phyloP scores from a whole-genome alignment of 2,113 vertebrate genomes.

The Acrocephalus kingi region DNA sequence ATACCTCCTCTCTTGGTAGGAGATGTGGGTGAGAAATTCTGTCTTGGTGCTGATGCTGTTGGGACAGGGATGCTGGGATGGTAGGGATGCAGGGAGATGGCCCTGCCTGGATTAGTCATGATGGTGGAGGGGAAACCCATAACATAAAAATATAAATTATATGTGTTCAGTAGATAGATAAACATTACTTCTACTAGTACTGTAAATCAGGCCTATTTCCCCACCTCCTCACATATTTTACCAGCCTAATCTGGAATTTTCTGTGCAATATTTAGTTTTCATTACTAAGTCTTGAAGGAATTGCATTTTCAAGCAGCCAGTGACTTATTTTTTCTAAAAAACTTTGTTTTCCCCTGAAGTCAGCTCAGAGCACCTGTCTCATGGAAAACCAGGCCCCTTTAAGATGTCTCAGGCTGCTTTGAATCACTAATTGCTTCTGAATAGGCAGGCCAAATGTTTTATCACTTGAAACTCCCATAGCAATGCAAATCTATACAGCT shows the following conservation, averaged over 20 bases:
- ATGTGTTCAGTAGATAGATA: background rate
- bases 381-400: constrained; percentile 5
- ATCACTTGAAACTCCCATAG: constrained; percentile 39
- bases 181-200: background rate
- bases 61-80: background rate
- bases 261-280: background rate
- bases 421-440: constrained; percentile 42
- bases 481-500: constrained; percentile 56
- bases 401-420: constrained; percentile 25
- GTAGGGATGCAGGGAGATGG: background rate
- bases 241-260: background rate
- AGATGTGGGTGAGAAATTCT: background rate
- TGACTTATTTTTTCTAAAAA: background rate
- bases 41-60: background rate
- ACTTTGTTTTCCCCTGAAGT: background rate
- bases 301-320: background rate
- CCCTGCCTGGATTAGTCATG: background rate
- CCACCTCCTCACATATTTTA: background rate
- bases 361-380: constrained; percentile 17
- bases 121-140: background rate
- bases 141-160: background rate
- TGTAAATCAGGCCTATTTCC: background rate
- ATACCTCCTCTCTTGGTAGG: background rate
- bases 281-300: background rate
- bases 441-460: constrained; percentile 45